Evolutionary conservation across 2,113 vertebrate species (phyloP).

Genomic region (Brachyistius frenatus): DNA sequence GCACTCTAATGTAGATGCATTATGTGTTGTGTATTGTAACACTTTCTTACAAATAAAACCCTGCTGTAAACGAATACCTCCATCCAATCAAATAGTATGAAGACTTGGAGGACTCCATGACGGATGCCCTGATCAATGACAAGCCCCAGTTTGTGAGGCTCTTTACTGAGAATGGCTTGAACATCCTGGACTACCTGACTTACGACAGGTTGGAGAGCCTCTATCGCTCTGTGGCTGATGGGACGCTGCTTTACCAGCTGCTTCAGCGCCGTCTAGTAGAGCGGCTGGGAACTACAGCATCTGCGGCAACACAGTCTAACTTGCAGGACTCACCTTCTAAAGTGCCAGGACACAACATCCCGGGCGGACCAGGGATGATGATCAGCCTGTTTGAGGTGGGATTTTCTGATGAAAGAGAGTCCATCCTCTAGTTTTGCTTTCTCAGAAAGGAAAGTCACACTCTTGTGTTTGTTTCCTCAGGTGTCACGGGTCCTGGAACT

Average conservation of each 20-base stretch:
- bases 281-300: conserved; percentile 37
- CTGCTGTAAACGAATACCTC: neutral
- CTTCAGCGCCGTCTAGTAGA: conserved; percentile 80
- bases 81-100: conserved; percentile 65
- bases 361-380: neutral
- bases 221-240: conserved; percentile 82
- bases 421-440: neutral
- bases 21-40: neutral
- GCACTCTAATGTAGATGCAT: neutral
- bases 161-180: conserved; percentile 89
- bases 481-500: conserved; percentile 85
- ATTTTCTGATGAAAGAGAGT: neutral
- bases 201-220: conserved; percentile 84
- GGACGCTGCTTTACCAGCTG: conserved; percentile 79
- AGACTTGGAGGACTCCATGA: conserved; percentile 89
- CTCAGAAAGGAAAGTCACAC: neutral
- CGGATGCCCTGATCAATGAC: conserved; percentile 89
- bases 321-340: neutral
- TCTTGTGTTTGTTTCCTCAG: conserved; percentile 39
- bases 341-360: neutral
- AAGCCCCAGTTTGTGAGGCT: conserved; percentile 91
- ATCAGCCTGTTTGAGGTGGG: conserved; percentile 82
- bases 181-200: conserved; percentile 88
- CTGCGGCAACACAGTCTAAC: neutral
- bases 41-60: neutral